Percentiles rank a stretch among this genome's conserved stretches.
phyloP scores from a whole-genome alignment of 1,140 invertebrate genomes.

The Drosophila busckii region DNA sequence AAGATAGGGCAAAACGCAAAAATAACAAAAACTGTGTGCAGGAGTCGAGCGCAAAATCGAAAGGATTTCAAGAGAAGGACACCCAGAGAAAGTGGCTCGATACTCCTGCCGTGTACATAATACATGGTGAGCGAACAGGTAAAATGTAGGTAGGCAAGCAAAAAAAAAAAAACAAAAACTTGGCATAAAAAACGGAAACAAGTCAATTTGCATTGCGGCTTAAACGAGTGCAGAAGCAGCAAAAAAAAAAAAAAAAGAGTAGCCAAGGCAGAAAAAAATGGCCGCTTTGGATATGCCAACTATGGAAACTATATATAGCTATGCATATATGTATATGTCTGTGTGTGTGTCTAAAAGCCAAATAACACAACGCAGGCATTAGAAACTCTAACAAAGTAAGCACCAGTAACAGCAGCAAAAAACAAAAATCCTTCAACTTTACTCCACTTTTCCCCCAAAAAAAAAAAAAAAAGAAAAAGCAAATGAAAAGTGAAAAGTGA shows the following conservation, averaged over 20 bases:
- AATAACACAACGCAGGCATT: no score
- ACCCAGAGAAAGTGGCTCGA: slow-evolving; percentile 40
- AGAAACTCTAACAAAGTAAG: slow-evolving; percentile 10
- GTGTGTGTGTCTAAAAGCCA: slow-evolving; percentile 1
- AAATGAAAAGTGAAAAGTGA: no score
- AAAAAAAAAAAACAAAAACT: slow-evolving; percentile 1
- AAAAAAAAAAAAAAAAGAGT: slow-evolving; percentile 17
- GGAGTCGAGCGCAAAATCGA: no score
- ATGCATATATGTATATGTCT: background rate
- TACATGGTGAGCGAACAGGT: slow-evolving; percentile 32
- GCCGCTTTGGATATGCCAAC: slow-evolving; percentile 16
- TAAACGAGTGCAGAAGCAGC: slow-evolving; percentile 46
- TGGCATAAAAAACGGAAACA: slow-evolving; percentile 63
- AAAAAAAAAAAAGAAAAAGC: background rate
- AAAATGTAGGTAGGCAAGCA: slow-evolving; percentile 8
- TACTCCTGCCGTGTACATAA: slow-evolving; percentile 57
- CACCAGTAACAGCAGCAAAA: slow-evolving; percentile 1
- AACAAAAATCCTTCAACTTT: no score
- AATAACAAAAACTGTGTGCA: no score
- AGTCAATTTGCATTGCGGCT: slow-evolving; percentile 75
- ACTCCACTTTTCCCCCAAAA: no score
- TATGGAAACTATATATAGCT: background rate
- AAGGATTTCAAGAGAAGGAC: slow-evolving; percentile 53
- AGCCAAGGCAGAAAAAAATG: slow-evolving; percentile 10
- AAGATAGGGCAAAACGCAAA: slow-evolving; percentile 1